These are phyloP conservation scores for Achlya flavicornis DNA, from an alignment of 2,888 invertebrate genomes.

Conservation along the genomic window DNA sequence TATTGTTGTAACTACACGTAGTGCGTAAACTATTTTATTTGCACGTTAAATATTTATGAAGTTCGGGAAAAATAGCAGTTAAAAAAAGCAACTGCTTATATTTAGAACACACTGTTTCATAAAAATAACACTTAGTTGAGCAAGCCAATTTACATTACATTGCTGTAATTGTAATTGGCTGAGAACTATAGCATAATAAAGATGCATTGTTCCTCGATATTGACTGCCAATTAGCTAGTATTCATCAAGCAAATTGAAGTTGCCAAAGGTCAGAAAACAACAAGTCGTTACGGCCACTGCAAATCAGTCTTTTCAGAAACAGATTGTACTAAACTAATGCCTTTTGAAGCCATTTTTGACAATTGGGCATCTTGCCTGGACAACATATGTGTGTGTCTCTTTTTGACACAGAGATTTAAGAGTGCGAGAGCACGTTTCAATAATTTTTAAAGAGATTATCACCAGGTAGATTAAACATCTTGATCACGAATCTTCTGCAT, in stretches of 20 bases:
- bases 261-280: not conserved
- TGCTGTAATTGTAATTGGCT: not conserved
- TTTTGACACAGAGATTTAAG: no score
- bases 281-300: not conserved
- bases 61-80: not conserved
- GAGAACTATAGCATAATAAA: not conserved
- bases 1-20: constrained; percentile 15
- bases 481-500: not conserved
- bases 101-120: not conserved
- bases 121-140: not conserved
- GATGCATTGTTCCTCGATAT: not conserved
- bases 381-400: no score
- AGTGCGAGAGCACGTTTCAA: no score
- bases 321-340: no score
- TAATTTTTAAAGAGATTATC: no score
- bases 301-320: not conserved
- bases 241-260: not conserved
- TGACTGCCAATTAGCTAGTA: not conserved
- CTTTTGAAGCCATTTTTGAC: no score
- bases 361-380: no score
- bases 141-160: not conserved
- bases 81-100: not conserved
- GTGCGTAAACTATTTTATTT: constrained; percentile 1
- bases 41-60: constrained; percentile 12
- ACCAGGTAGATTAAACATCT: not conserved